phyloP scores from a whole-genome alignment of 2,797 vertebrate genomes.

The Coracias cyanogaster region DNA sequence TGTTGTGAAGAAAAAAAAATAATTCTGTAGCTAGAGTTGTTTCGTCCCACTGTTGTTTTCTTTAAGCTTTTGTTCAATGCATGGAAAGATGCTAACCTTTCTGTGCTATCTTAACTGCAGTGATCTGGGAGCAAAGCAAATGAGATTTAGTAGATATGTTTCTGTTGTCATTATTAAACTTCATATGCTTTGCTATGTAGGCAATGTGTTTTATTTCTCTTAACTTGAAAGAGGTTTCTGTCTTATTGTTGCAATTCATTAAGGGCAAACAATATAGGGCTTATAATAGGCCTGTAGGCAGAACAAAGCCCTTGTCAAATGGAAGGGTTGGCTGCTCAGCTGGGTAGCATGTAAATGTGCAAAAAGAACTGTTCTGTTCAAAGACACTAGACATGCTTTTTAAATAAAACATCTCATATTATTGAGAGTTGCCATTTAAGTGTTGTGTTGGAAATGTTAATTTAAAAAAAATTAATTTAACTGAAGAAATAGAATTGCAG shows the following conservation, averaged over 20 bases:
- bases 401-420: constrained; percentile 72
- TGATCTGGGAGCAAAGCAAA: constrained; percentile 51
- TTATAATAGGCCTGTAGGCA: constrained; percentile 71
- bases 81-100: constrained; percentile 44
- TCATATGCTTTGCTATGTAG: constrained; percentile 46
- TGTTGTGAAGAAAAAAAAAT: neutral
- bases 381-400: constrained; percentile 69
- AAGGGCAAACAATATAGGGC: constrained; percentile 69
- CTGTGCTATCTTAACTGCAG: constrained; percentile 17
- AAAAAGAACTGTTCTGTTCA: constrained; percentile 60
- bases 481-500: constrained; percentile 15
- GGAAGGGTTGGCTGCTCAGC: constrained; percentile 70
- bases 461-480: constrained; percentile 38
- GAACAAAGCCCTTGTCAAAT: constrained; percentile 76
- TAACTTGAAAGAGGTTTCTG: constrained; percentile 72
- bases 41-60: constrained; percentile 14
- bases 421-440: constrained; percentile 70
- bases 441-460: constrained; percentile 42
- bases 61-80: constrained; percentile 19
- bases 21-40: neutral
- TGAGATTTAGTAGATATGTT: constrained; percentile 56
- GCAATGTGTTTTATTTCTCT: constrained; percentile 45
- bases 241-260: constrained; percentile 75
- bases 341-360: constrained; percentile 73
- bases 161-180: constrained; percentile 55